These are phyloP conservation scores for Dromius quadrimaculatus DNA, from an alignment of 2,888 invertebrate genomes.

Conservation along the genomic window DNA sequence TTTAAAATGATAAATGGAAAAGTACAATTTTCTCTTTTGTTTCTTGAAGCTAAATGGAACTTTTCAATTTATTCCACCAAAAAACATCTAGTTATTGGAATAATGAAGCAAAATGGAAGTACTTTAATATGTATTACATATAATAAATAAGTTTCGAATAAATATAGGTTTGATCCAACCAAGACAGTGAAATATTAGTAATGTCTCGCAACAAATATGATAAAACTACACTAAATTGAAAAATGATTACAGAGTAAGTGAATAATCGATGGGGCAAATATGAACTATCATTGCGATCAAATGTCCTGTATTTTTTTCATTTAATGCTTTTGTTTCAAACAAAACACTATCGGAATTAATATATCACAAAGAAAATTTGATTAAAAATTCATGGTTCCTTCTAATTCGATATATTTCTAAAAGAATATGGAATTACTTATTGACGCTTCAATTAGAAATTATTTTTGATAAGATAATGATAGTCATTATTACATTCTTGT, in stretches of 20 bases:
- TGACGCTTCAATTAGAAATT: too few species aligned
- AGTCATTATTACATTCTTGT: too few species aligned
- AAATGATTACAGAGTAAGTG: slow-evolving; percentile 51
- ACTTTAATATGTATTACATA: too few species aligned
- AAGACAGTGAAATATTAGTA: slow-evolving; percentile 46
- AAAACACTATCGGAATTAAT: too few species aligned
- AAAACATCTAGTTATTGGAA: too few species aligned
- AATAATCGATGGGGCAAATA: slow-evolving; percentile 49
- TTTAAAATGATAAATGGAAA: slow-evolving; percentile 43
- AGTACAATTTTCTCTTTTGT: neutral
- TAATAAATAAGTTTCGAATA: slow-evolving; percentile 23
- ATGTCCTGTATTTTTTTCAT: slow-evolving; percentile 9
- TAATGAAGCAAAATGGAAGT: too few species aligned
- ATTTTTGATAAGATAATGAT: too few species aligned
- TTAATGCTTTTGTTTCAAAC: too few species aligned
- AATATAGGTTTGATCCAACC: slow-evolving; percentile 30
- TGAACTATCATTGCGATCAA: slow-evolving; percentile 44
- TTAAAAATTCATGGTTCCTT: too few species aligned
- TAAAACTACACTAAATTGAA: slow-evolving; percentile 49
- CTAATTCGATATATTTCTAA: too few species aligned
- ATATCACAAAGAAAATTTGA: too few species aligned
- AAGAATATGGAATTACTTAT: too few species aligned
- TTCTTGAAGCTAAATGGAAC: slow-evolving; percentile 15
- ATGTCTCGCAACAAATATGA: slow-evolving; percentile 47
- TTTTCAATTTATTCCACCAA: slow-evolving; percentile 16